phyloP scores from a whole-genome alignment of 2,888 invertebrate genomes.

The Drosophila demipolita region DNA sequence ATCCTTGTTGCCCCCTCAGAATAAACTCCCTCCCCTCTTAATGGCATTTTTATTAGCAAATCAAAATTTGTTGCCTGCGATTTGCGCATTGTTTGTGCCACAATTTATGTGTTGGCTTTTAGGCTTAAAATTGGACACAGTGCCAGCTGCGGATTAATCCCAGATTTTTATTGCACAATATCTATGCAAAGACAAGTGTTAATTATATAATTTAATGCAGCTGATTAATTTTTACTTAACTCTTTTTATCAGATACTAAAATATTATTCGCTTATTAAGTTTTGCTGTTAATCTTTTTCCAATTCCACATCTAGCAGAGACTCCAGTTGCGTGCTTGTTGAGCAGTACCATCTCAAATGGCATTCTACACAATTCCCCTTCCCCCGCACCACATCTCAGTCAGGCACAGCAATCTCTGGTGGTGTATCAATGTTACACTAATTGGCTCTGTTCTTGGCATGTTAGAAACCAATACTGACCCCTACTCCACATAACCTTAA shows the following conservation, averaged over 20 bases:
- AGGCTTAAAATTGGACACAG: not conserved
- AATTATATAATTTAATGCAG: constrained; percentile 12
- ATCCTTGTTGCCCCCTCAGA: constrained; percentile 24
- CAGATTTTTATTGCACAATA: constrained; percentile 20
- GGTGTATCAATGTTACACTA: constrained; percentile 58
- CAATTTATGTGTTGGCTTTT: constrained; percentile 18
- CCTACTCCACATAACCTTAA: constrained; percentile 34
- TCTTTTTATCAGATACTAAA: not conserved
- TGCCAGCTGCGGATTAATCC: constrained; percentile 16
- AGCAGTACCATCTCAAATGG: not conserved
- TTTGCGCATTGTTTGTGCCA: constrained; percentile 12
- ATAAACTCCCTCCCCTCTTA: constrained; percentile 1
- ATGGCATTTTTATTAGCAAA: constrained; percentile 6
- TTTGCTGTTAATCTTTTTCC: not conserved
- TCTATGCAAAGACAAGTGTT: constrained; percentile 6
- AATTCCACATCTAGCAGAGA: not conserved
- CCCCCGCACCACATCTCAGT: not conserved
- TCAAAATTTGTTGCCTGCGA: not conserved
- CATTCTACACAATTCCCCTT: not conserved
- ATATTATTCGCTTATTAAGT: not conserved
- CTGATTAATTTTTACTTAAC: not conserved
- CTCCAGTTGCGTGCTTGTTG: not conserved
- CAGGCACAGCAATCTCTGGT: constrained; percentile 21
- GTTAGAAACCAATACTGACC: constrained; percentile 39
- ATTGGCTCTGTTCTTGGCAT: constrained; percentile 56